phyloP scores from a whole-genome alignment of 2,888 invertebrate genomes.

The Papilio elwesi region DNA sequence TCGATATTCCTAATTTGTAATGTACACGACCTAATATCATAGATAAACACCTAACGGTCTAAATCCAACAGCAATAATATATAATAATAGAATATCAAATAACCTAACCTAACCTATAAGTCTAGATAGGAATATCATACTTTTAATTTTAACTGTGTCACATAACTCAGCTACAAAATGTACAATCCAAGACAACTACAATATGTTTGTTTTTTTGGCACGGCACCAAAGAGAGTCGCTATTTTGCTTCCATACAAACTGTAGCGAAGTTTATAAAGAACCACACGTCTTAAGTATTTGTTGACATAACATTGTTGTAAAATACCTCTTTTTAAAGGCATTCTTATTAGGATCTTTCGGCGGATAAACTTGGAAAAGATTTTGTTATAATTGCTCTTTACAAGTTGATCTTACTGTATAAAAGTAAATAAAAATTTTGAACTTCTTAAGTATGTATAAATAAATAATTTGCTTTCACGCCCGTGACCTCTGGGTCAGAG shows the following conservation, averaged over 20 bases:
- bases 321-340: background rate
- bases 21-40: no score
- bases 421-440: no score
- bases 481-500: no score
- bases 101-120: background rate
- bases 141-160: no score
- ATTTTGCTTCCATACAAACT: background rate
- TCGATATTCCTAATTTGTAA: no score
- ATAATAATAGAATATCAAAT: no score
- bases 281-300: background rate
- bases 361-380: background rate
- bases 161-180: background rate
- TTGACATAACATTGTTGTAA: background rate
- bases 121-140: background rate
- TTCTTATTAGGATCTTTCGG: background rate
- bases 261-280: background rate
- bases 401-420: no score
- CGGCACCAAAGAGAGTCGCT: background rate
- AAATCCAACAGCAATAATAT: no score
- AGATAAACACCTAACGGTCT: no score
- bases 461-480: no score
- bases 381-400: background rate
- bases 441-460: no score
- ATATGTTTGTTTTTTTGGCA: constrained; percentile 3
- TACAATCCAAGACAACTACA: background rate